phyloP scores from a whole-genome alignment of 2,888 invertebrate genomes.

The Andrena flavipes region DNA sequence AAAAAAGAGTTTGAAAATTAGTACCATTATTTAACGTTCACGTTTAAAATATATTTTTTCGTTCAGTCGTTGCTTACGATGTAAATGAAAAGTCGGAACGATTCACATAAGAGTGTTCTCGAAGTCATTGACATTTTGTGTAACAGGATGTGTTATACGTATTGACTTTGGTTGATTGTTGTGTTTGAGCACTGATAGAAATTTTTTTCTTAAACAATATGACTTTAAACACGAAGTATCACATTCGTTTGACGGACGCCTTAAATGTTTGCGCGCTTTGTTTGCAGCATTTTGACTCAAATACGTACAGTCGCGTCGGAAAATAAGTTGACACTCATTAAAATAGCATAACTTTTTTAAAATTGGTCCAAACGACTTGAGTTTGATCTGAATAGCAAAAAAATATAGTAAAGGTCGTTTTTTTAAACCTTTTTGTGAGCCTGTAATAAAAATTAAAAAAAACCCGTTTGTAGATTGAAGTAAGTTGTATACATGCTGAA shows the following conservation, averaged over 20 bases:
- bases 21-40: background rate
- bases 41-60: background rate
- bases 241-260: background rate
- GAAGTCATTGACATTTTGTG: background rate
- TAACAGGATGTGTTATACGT: conserved; percentile 21
- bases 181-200: conserved; percentile 35
- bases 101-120: conserved; percentile 18
- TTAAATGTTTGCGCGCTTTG: background rate
- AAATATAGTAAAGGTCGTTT: too few relatives aligned
- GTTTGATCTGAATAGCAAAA: too few relatives aligned
- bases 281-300: background rate
- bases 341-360: too few relatives aligned
- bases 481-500: too few relatives aligned
- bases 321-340: too few relatives aligned
- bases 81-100: conserved; percentile 38
- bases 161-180: conserved; percentile 50
- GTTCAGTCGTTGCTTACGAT: conserved; percentile 28
- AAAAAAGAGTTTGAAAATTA: conserved; percentile 16
- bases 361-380: too few relatives aligned
- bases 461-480: too few relatives aligned
- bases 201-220: conserved; percentile 11
- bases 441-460: too few relatives aligned
- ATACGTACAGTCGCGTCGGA: too few relatives aligned
- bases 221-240: conserved; percentile 15
- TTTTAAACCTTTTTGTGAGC: too few relatives aligned